phyloP scores from a whole-genome alignment of 2,888 invertebrate species.

The Amphipoea oculea region DNA sequence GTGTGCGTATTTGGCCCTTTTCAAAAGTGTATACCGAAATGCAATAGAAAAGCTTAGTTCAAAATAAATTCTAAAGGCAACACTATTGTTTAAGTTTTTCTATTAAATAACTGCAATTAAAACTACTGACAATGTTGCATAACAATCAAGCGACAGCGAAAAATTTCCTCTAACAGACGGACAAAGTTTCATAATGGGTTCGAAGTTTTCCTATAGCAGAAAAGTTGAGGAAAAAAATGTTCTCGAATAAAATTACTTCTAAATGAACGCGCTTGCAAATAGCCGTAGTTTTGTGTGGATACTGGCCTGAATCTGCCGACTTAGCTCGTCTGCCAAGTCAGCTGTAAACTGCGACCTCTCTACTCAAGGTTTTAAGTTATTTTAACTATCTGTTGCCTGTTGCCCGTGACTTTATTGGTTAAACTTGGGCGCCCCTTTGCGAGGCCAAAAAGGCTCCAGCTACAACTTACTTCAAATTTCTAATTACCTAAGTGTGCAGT shows the following conservation, averaged over 20 bases:
- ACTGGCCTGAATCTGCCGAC: constrained; percentile 6
- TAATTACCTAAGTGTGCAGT: no score
- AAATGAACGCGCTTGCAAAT: constrained; percentile 38
- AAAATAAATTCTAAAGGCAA: not conserved
- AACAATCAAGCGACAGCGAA: constrained; percentile 8
- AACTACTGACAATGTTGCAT: constrained; percentile 19
- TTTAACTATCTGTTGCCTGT: not conserved
- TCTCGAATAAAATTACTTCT: constrained; percentile 49
- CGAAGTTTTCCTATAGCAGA: constrained; percentile 9
- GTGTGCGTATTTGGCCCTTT: not conserved
- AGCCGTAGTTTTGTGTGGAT: constrained; percentile 19
- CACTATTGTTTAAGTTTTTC: not conserved
- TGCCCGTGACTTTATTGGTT: not conserved
- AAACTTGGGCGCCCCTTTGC: not conserved
- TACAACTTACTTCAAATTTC: no score
- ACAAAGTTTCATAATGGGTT: constrained; percentile 22
- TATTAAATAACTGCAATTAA: constrained; percentile 9
- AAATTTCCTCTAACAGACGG: not conserved
- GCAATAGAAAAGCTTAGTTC: not conserved
- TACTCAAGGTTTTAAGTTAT: not conserved
- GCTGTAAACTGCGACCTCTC: constrained; percentile 11
- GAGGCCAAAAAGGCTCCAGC: no score
- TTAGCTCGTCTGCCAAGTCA: constrained; percentile 41
- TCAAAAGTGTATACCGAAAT: not conserved
- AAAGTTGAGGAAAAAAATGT: constrained; percentile 14